A percentile compares a stretch with the other conserved stretches of the same genome.
These are phyloP conservation scores for Vespertilio murinus DNA, from an alignment of 2,797 vertebrate species.

Conservation along the genomic window DNA sequence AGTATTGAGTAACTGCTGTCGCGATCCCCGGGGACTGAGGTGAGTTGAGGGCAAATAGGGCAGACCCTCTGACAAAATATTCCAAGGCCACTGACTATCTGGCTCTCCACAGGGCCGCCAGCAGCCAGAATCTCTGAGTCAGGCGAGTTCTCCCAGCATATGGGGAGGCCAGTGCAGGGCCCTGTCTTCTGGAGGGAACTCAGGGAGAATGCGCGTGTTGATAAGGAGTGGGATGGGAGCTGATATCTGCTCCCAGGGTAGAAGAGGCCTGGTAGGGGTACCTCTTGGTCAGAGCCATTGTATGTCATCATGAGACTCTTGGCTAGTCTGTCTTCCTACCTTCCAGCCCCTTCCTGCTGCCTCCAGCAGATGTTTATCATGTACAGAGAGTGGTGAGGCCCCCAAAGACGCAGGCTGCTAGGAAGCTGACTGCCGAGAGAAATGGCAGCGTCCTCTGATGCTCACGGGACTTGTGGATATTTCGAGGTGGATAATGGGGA, in stretches of 20 bases:
- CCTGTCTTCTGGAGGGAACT: background rate
- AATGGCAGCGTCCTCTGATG: background rate
- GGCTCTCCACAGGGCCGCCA: background rate
- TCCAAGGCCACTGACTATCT: slow-evolving; percentile 7
- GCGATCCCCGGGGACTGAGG: background rate
- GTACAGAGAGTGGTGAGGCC: background rate
- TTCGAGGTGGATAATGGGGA: background rate
- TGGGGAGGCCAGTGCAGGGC: background rate
- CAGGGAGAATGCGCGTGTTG: background rate
- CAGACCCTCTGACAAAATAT: background rate
- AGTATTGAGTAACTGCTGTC: background rate
- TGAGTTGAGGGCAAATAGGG: background rate
- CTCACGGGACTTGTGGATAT: background rate
- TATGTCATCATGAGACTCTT: background rate
- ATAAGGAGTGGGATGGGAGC: background rate
- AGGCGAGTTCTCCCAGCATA: background rate
- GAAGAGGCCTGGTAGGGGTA: background rate
- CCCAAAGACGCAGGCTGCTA: background rate
- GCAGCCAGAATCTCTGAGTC: background rate
- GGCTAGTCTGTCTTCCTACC: background rate
- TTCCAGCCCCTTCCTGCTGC: background rate
- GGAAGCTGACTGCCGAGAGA: background rate
- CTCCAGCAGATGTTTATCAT: slow-evolving; percentile 27
- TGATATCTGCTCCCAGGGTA: background rate
- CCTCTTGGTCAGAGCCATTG: background rate